A percentile compares a stretch with the other conserved stretches of the same genome.
Evolutionary conservation across 2,113 vertebrate genomes (phyloP).

Genomic region (Galemys pyrenaicus): DNA sequence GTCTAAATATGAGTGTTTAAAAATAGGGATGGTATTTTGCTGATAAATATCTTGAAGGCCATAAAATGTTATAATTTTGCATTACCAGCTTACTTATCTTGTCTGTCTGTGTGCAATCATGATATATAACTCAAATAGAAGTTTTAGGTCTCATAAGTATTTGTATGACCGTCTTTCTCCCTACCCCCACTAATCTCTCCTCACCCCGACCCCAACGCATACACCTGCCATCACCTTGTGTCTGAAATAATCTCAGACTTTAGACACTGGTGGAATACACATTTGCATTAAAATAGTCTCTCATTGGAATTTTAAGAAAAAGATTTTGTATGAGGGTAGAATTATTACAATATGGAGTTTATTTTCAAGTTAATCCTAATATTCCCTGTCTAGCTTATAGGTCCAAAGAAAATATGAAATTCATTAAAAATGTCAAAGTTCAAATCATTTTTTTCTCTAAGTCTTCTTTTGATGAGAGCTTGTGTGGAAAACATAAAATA

Average conservation of each 20-base stretch:
- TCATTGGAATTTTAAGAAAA: background rate
- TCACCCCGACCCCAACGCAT: too few relatives aligned
- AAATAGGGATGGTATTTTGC: background rate
- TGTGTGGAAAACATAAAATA: background rate
- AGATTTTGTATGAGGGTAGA: background rate
- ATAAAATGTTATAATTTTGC: background rate
- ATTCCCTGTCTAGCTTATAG: background rate
- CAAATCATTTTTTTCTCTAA: constrained; percentile 19
- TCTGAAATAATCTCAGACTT: constrained; percentile 42
- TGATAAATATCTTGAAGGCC: background rate
- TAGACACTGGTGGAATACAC: background rate
- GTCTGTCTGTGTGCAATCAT: background rate
- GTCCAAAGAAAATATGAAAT: constrained; percentile 27
- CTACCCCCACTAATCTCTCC: background rate
- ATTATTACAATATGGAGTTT: background rate
- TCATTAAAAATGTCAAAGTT: constrained; percentile 37
- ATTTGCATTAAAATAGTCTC: constrained; percentile 32
- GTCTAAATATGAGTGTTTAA: constrained; percentile 33
- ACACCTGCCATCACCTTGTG: background rate
- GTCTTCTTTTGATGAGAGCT: background rate
- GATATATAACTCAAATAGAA: background rate
- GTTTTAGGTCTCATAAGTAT: background rate
- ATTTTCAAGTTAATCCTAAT: constrained; percentile 34
- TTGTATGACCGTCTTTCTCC: background rate
- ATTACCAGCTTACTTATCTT: background rate